A percentile compares a stretch with the other conserved stretches of the same genome.
phyloP scores from a whole-genome alignment of 2,113 vertebrate genomes.

The Cephalophus harveyi region DNA sequence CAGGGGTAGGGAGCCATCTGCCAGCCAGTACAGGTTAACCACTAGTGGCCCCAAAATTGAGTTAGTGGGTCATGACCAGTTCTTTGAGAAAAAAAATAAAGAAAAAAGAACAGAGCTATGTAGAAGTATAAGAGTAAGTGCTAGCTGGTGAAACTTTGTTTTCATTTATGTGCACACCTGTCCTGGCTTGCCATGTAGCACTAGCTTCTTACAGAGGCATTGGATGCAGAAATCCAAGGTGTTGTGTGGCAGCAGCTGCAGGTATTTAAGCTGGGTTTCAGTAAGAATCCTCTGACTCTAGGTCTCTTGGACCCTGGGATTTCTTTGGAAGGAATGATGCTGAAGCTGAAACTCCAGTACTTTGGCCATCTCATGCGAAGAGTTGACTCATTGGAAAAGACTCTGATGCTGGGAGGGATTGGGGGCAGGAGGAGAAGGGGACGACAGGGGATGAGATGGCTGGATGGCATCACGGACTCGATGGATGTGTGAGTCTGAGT shows the following conservation, averaged over 20 bases:
- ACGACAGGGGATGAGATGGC: too few relatives aligned
- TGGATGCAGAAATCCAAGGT: not conserved
- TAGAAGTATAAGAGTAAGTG: not conserved
- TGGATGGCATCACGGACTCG: too few relatives aligned
- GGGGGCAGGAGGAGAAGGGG: too few relatives aligned
- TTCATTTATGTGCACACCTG: not conserved
- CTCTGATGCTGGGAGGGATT: too few relatives aligned
- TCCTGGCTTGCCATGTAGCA: not conserved
- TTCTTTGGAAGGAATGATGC: too few relatives aligned
- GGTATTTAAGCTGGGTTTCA: not conserved
- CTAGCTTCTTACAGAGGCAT: not conserved
- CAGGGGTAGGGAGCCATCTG: not conserved
- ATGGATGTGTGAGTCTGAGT: too few relatives aligned
- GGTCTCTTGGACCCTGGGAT: not conserved
- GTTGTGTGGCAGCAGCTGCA: too few relatives aligned
- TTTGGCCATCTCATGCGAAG: too few relatives aligned
- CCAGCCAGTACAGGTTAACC: not conserved
- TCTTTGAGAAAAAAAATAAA: not conserved
- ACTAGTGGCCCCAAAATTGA: not conserved
- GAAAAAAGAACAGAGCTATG: not conserved
- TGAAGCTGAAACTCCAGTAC: too few relatives aligned
- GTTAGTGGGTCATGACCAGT: not conserved
- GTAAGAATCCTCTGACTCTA: not conserved
- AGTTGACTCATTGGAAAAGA: too few relatives aligned
- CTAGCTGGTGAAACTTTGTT: not conserved